Conservation (phyloP, 2,888 invertebrate species). For the Xiphydria camelus region DNA sequence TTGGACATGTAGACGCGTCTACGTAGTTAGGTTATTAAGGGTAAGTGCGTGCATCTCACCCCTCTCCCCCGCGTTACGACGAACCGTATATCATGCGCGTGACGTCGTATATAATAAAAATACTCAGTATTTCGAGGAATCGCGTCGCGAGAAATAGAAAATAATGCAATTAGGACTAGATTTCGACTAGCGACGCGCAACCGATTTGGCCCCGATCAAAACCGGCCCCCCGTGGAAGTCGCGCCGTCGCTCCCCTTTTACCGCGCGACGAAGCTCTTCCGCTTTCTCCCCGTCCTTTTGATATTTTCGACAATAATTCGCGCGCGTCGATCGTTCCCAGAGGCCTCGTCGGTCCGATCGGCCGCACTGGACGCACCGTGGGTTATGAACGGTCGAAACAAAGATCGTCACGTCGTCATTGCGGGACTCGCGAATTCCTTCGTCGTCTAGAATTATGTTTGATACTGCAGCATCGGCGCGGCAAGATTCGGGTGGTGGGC, state of each 20-base stretch:
- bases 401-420: too few species aligned
- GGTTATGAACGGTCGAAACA: constrained; percentile 3
- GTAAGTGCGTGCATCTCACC: too few species aligned
- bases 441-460: constrained; percentile 76
- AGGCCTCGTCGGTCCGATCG: too few species aligned
- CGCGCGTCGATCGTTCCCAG: too few species aligned
- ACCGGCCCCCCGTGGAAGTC: not conserved
- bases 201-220: not conserved
- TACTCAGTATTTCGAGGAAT: constrained; percentile 27
- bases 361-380: not conserved
- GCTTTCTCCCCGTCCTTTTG: too few species aligned
- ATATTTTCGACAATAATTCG: too few species aligned
- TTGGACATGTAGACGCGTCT: constrained; percentile 33
- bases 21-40: constrained; percentile 16
- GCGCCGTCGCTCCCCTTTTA: too few species aligned
- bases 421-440: constrained; percentile 20
- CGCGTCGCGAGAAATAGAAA: constrained; percentile 25
- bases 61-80: constrained; percentile 1
- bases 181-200: constrained; percentile 25
- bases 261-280: too few species aligned
- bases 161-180: constrained; percentile 32
- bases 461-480: constrained; percentile 96
- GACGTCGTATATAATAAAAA: constrained; percentile 23
- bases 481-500: constrained; percentile 94
- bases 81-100: constrained; percentile 13